These are phyloP conservation scores for Caenorhabditis inopinata DNA, from an alignment of 1,140 invertebrate species.

Conservation along the genomic window DNA sequence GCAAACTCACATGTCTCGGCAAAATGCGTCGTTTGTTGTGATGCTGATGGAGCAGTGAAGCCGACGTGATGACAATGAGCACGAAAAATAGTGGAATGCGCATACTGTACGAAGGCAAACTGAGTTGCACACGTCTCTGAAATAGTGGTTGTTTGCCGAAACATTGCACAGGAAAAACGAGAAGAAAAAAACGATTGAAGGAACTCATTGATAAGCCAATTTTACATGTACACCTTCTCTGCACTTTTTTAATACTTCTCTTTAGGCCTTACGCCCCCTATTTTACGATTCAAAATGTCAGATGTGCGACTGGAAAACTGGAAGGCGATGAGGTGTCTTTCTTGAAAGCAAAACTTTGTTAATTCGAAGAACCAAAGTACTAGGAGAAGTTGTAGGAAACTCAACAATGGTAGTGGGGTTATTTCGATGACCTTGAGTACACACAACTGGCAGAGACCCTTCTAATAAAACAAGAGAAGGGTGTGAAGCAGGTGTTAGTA, in stretches of 20 bases:
- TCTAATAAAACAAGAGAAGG: neutral
- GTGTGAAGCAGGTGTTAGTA: slow-evolving; percentile 2
- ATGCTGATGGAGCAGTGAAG: neutral
- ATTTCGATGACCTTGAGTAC: slow-evolving; percentile 5
- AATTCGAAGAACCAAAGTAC: neutral
- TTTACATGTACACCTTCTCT: neutral
- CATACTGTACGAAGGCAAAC: neutral
- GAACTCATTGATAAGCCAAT: slow-evolving; percentile 11
- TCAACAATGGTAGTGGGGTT: neutral
- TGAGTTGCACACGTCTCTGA: neutral
- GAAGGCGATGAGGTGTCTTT: neutral
- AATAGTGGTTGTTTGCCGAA: neutral
- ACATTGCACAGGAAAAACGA: neutral
- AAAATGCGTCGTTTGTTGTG: neutral
- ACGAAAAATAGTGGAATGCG: neutral
- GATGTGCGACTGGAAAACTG: neutral
- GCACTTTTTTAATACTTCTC: neutral
- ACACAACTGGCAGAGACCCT: neutral
- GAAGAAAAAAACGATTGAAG: neutral
- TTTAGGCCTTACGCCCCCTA: slow-evolving; percentile 10
- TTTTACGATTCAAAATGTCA: neutral
- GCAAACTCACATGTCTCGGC: neutral
- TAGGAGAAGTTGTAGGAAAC: neutral
- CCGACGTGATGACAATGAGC: neutral
- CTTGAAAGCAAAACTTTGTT: neutral